phyloP scores from a whole-genome alignment of 2,113 vertebrate species.

The human (Homo sapiens) region DNA sequence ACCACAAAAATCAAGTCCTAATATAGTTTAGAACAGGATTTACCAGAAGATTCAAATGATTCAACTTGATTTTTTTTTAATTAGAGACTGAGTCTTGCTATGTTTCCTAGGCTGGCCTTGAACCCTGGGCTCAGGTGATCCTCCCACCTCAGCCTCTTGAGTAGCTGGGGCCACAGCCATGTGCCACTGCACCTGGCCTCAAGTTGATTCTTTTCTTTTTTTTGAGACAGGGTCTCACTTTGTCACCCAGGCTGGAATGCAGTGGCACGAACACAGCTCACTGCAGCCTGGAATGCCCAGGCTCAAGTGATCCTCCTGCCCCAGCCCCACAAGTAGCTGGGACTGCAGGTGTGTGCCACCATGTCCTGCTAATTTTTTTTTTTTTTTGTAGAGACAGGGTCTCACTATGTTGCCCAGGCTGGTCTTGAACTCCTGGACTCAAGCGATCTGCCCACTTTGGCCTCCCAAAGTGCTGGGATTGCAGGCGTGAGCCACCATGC shows the following conservation, averaged over 20 bases:
- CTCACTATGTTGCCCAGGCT: neutral
- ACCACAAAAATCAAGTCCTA: neutral
- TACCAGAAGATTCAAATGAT: constrained; percentile 17
- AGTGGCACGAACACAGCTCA: too few species aligned
- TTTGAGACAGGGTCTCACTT: too few species aligned
- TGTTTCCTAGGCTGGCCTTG: neutral
- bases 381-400: neutral
- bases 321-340: too few species aligned
- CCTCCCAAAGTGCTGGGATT: neutral
- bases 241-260: too few species aligned
- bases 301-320: too few species aligned
- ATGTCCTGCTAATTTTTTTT: neutral
- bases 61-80: neutral
- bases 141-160: neutral
- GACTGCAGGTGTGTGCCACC: too few species aligned
- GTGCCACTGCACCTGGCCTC: neutral
- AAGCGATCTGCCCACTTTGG: neutral
- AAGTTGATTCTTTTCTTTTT: too few species aligned
- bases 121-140: neutral
- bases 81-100: neutral
- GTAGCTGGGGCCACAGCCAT: neutral
- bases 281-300: too few species aligned
- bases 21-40: neutral
- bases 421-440: neutral
- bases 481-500: neutral